Evolutionary conservation across 2,888 invertebrate genomes (phyloP).

Genomic region (Macrophya annulata): DNA sequence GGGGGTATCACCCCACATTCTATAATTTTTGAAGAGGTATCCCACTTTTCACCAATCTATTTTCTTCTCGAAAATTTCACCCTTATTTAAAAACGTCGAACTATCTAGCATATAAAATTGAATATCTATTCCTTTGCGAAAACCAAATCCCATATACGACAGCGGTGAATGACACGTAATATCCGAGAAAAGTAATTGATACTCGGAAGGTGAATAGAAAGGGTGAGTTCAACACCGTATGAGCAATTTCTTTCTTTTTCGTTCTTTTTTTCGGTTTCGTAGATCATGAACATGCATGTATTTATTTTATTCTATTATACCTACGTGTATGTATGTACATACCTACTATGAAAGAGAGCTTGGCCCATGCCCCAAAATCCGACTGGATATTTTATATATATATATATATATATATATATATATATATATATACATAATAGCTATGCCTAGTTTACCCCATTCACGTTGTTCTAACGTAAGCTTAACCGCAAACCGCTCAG

Average conservation of each 20-base stretch:
- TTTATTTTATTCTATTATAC: background rate
- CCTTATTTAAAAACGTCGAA: background rate
- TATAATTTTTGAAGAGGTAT: too few species aligned
- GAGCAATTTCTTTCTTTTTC: background rate
- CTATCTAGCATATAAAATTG: background rate
- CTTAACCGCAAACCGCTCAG: conserved; percentile 39
- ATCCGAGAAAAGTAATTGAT: conserved; percentile 37
- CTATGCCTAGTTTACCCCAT: conserved; percentile 13
- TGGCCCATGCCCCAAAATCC: background rate
- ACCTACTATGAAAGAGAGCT: background rate
- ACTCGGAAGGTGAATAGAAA: background rate
- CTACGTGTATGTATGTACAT: too few species aligned
- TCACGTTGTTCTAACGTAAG: conserved; percentile 38
- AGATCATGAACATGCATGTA: background rate
- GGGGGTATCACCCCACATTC: too few species aligned
- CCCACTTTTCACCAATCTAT: background rate
- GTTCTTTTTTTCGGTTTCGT: background rate
- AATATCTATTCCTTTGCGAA: background rate
- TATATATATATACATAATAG: background rate
- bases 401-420: background rate
- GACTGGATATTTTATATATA: background rate
- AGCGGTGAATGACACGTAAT: conserved; percentile 47
- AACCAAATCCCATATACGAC: background rate
- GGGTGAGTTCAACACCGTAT: background rate
- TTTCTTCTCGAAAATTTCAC: background rate